phyloP scores from a whole-genome alignment of 2,113 vertebrate genomes.

The Mesitornis unicolor region DNA sequence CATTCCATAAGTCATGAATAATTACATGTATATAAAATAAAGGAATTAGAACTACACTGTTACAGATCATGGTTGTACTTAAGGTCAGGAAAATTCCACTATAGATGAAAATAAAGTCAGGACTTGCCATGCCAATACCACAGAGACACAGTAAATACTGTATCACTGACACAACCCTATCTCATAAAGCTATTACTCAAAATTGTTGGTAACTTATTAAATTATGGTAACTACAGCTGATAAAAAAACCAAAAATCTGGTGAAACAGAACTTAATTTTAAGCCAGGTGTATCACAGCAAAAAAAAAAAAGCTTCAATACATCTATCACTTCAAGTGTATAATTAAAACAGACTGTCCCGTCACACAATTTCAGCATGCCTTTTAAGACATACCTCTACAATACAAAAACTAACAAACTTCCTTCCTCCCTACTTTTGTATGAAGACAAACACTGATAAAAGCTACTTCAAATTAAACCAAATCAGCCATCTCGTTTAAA shows the following conservation, averaged over 20 bases:
- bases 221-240: no score
- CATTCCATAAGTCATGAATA: accelerated
- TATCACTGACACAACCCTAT: background rate
- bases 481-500: background rate
- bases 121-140: background rate
- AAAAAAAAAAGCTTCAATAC: background rate
- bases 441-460: background rate
- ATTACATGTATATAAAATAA: accelerated
- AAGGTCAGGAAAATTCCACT: background rate
- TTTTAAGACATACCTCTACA: background rate
- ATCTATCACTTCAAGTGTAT: background rate
- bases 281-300: background rate
- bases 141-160: background rate
- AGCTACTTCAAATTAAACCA: background rate
- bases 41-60: background rate
- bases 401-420: background rate
- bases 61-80: background rate
- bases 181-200: background rate
- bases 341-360: background rate
- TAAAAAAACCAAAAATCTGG: background rate
- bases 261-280: background rate
- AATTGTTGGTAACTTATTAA: no score
- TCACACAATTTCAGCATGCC: background rate
- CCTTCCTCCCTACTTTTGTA: background rate
- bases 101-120: background rate